phyloP scores from a whole-genome alignment of 2,113 vertebrate genomes.

The Solea senegalensis region DNA sequence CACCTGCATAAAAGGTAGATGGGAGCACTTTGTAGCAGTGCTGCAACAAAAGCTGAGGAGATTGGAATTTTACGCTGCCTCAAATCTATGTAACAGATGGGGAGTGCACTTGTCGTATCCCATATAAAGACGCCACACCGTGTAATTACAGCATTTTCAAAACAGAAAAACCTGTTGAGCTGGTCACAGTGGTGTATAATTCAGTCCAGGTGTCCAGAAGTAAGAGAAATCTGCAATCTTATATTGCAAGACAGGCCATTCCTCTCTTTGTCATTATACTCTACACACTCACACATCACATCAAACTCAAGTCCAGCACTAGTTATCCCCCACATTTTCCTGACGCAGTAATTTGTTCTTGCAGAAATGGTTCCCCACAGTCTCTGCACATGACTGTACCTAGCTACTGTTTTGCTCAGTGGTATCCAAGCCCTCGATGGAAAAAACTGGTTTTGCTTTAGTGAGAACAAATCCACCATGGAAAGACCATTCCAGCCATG shows the following conservation, averaged over 20 bases:
- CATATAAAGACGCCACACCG: not conserved
- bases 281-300: slow-evolving; percentile 6
- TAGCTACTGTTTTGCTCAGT: slow-evolving; percentile 30
- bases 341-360: slow-evolving; percentile 13
- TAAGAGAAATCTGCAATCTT: not conserved
- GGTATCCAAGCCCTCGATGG: slow-evolving; percentile 28
- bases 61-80: slow-evolving; percentile 2
- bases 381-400: slow-evolving; percentile 48
- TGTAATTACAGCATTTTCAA: slow-evolving; percentile 3
- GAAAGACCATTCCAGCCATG: slow-evolving; percentile 49
- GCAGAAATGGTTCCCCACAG: slow-evolving; percentile 36
- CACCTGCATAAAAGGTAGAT: not conserved
- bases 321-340: slow-evolving; percentile 5
- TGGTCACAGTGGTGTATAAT: slow-evolving; percentile 5
- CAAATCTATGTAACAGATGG: slow-evolving; percentile 8
- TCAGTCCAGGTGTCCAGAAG: slow-evolving; percentile 7
- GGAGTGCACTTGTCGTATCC: not conserved
- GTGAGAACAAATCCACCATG: slow-evolving; percentile 44
- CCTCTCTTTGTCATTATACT: slow-evolving; percentile 7
- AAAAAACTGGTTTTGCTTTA: slow-evolving; percentile 48
- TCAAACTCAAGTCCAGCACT: not conserved
- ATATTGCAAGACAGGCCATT: not conserved
- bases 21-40: not conserved
- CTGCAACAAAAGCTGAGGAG: not conserved
- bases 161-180: slow-evolving; percentile 29